Evolutionary conservation across 2,888 invertebrate genomes (phyloP).

Genomic region (Exocentrus adspersus): DNA sequence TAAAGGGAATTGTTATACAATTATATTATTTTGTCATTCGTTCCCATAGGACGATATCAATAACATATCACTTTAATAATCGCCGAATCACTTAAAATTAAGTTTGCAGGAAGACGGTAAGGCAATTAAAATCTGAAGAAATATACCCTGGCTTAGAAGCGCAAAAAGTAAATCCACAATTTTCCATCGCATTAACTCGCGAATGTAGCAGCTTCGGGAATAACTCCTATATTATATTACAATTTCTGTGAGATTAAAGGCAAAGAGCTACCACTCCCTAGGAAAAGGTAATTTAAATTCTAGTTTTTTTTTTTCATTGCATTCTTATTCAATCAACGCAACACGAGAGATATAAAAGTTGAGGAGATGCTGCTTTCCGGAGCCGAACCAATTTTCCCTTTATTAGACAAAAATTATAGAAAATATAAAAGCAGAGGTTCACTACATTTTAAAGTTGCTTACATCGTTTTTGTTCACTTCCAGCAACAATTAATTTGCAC

Average conservation of each 20-base stretch:
- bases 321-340: conserved; percentile 15
- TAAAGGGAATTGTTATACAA: too few relatives aligned
- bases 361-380: conserved; percentile 4
- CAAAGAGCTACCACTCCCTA: conserved; percentile 1
- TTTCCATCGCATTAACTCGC: conserved; percentile 10
- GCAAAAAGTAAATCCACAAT: conserved; percentile 4
- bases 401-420: too few relatives aligned
- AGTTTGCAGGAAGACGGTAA: background rate
- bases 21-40: too few relatives aligned
- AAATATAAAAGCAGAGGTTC: too few relatives aligned
- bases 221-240: background rate
- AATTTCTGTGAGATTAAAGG: conserved; percentile 9
- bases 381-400: conserved; percentile 10
- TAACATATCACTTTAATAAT: too few relatives aligned
- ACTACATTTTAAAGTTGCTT: too few relatives aligned
- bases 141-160: background rate
- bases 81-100: too few relatives aligned
- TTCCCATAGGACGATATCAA: too few relatives aligned
- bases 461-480: too few relatives aligned
- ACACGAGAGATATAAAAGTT: conserved; percentile 12
- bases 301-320: conserved; percentile 15
- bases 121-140: background rate
- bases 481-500: too few relatives aligned
- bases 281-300: conserved; percentile 18
- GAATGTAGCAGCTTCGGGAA: conserved; percentile 5